A percentile compares a stretch with the other conserved stretches of the same genome.
These are phyloP conservation scores for Megaceryle maxima DNA, from an alignment of 2,113 vertebrate species.

Conservation along the genomic window DNA sequence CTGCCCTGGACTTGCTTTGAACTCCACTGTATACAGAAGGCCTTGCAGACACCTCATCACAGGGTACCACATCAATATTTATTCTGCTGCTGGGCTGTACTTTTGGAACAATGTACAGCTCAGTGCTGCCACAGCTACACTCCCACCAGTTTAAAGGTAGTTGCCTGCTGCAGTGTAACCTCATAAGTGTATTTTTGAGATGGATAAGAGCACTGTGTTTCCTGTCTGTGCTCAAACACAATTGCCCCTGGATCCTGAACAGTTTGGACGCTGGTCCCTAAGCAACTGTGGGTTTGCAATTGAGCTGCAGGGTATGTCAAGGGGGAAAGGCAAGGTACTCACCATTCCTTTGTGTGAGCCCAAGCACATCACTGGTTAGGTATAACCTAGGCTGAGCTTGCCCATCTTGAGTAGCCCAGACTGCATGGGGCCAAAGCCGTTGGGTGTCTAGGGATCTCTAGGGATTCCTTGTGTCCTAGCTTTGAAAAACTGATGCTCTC, in stretches of 20 bases:
- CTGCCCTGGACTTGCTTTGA: neutral
- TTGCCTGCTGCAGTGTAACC: neutral
- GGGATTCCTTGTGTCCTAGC: neutral
- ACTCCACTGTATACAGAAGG: neutral
- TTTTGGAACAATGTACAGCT: neutral
- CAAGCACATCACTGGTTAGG: neutral
- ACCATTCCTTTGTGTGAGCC: neutral
- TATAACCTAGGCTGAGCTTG: neutral
- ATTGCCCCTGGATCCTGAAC: neutral
- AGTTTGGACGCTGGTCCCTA: neutral
- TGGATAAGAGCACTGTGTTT: neutral
- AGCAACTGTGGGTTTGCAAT: neutral
- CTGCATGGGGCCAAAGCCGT: neutral
- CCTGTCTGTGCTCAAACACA: neutral
- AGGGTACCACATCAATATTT: rapidly evolving
- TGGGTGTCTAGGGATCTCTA: neutral
- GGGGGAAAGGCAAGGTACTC: neutral
- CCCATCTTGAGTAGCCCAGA: neutral
- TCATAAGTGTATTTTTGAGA: neutral
- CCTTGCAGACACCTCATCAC: neutral
- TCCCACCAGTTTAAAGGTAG: neutral
- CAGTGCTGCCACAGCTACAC: neutral
- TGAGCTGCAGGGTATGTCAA: neutral
- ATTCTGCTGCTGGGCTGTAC: neutral
- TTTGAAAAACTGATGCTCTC: neutral